Conservation (phyloP, 30 jellyfish, hydroid and myxozoan species). For the Chrysaora quinquecirrha region DNA sequence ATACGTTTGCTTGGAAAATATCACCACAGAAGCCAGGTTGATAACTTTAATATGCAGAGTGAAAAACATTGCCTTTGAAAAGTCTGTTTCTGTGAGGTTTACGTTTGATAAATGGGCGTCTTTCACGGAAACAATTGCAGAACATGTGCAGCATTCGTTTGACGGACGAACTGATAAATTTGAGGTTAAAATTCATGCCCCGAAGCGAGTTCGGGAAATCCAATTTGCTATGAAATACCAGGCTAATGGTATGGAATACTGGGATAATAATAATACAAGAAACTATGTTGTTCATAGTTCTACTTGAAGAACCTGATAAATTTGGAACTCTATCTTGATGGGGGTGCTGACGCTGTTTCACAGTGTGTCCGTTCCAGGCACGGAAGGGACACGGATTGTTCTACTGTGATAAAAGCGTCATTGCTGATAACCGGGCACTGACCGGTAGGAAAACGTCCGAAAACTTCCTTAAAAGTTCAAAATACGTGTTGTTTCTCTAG, state of each 20-base stretch:
- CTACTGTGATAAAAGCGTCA: no score
- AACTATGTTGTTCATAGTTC: conserved; percentile 59
- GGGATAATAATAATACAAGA: conserved; percentile 81
- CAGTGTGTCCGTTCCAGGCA: no score
- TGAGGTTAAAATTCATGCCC: conserved; percentile 45
- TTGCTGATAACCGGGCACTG: no score
- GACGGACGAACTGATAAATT: conserved; percentile 72
- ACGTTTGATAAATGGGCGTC: conserved; percentile 79
- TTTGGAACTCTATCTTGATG: no score
- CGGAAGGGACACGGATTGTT: no score
- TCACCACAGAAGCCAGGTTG: conserved; percentile 32
- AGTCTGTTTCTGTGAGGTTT: conserved; percentile 65
- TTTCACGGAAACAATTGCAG: conserved; percentile 63
- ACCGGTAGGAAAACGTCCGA: no score
- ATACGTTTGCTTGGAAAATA: conserved; percentile 45
- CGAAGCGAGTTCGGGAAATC: conserved; percentile 25
- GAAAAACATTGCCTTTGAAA: conserved; percentile 40
- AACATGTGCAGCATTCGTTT: conserved; percentile 42
- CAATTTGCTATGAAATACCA: conserved; percentile 77
- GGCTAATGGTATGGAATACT: conserved; percentile 71
- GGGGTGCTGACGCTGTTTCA: no score
- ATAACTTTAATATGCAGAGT: conserved; percentile 61
- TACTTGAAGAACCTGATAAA: no score
- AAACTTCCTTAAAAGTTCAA: no score
- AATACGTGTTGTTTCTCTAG: no score